Evolutionary conservation across 1,140 invertebrate genomes (phyloP).

Genomic region (Brachystomella parvula): DNA sequence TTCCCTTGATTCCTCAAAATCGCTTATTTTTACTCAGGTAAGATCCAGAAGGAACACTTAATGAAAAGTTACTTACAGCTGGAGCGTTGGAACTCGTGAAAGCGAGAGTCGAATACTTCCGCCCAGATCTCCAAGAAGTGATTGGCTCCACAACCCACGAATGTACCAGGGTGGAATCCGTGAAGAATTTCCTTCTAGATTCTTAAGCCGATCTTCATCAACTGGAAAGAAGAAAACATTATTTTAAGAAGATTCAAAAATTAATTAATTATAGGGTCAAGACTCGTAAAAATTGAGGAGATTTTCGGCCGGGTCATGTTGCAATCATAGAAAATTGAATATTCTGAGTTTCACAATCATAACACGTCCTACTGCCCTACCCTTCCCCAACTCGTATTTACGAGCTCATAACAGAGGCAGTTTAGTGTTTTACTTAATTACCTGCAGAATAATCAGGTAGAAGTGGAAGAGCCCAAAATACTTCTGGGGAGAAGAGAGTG

Average conservation of each 20-base stretch:
- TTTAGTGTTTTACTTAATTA: too few species aligned
- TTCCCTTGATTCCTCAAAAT: too few species aligned
- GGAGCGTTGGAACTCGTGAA: slow-evolving; percentile 38
- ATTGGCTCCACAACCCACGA: slow-evolving; percentile 40
- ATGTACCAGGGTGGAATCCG: slow-evolving; percentile 38
- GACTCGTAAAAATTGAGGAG: too few species aligned
- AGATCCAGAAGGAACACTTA: too few species aligned
- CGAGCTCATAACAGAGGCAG: too few species aligned
- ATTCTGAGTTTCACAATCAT: background rate
- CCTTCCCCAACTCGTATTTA: too few species aligned
- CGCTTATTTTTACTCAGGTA: too few species aligned
- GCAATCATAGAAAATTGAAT: too few species aligned
- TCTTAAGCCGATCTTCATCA: slow-evolving; percentile 18
- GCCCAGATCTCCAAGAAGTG: slow-evolving; percentile 39
- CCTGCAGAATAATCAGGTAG: slow-evolving; percentile 38
- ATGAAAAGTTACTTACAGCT: slow-evolving; percentile 32
- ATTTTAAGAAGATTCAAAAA: background rate
- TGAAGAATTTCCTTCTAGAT: slow-evolving; percentile 28
- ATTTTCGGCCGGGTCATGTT: too few species aligned
- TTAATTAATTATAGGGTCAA: background rate
- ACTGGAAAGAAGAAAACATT: background rate
- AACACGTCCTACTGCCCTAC: too few species aligned
- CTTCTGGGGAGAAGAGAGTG: slow-evolving; percentile 39
- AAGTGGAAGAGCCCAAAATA: slow-evolving; percentile 41
- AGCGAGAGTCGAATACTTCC: slow-evolving; percentile 40